Conservation (phyloP, 2,888 invertebrate species). For the Rhagonycha fulva region DNA sequence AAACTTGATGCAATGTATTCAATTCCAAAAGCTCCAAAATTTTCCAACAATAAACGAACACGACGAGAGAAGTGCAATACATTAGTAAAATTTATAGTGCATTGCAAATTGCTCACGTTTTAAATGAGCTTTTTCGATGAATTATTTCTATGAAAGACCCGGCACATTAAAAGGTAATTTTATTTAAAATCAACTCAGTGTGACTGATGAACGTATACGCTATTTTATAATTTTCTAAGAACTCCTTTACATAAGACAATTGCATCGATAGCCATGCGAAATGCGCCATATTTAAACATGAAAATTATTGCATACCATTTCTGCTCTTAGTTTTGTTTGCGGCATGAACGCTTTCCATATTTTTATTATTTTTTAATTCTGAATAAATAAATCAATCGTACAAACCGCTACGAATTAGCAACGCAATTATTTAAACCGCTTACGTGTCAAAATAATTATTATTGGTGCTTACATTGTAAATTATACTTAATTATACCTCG, state of each 20-base stretch:
- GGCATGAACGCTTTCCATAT: not conserved
- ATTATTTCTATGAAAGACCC: constrained; percentile 10
- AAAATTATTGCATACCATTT: not conserved
- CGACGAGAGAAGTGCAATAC: not conserved
- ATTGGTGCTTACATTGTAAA: not conserved
- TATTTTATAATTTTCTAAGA: constrained; percentile 29
- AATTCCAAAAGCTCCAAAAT: not conserved
- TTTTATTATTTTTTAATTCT: not conserved
- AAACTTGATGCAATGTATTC: not conserved
- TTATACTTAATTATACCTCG: not conserved
- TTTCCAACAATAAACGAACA: not conserved
- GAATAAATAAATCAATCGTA: not conserved
- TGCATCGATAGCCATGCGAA: constrained; percentile 36
- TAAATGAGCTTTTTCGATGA: constrained; percentile 17
- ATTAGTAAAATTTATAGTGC: constrained; percentile 17
- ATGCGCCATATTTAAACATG: constrained; percentile 20
- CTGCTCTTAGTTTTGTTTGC: not conserved
- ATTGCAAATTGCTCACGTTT: constrained; percentile 11
- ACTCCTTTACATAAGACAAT: constrained; percentile 35
- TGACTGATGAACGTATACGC: constrained; percentile 33
- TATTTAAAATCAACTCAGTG: constrained; percentile 24
- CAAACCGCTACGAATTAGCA: not conserved
- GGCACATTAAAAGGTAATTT: constrained; percentile 11
- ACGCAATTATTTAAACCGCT: not conserved
- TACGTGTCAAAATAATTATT: not conserved